A percentile compares a stretch with the other conserved stretches of the same genome.
Evolutionary conservation across 1,140 invertebrate genomes (phyloP).

Genomic region (Gonioctena quinquepunctata): DNA sequence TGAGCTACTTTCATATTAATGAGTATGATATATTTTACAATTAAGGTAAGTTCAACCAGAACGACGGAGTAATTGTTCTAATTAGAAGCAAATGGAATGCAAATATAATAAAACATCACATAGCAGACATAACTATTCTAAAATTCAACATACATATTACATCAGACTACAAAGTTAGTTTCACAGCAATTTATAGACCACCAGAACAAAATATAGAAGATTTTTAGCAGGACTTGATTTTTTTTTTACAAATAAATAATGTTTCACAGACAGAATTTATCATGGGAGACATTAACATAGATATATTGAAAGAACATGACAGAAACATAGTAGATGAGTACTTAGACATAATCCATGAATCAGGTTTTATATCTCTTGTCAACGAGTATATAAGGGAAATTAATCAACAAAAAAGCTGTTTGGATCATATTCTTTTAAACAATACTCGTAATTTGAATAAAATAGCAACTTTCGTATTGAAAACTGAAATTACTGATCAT

Average conservation of each 20-base stretch:
- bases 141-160: neutral
- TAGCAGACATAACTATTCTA: neutral
- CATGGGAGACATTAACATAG: neutral
- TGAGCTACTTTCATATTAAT: too few species aligned
- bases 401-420: neutral
- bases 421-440: neutral
- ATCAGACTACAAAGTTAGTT: neutral
- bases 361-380: too few species aligned
- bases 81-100: neutral
- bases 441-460: neutral
- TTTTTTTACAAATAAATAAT: too few species aligned
- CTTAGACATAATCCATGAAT: too few species aligned
- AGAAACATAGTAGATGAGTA: neutral
- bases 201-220: neutral
- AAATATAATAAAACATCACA: neutral
- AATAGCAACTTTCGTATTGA: neutral
- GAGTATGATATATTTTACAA: too few species aligned
- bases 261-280: neutral
- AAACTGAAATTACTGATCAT: neutral
- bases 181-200: neutral
- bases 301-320: neutral
- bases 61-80: neutral
- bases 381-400: neutral
- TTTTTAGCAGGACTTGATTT: neutral
- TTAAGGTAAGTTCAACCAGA: neutral